phyloP scores from a whole-genome alignment of 1,140 invertebrate species.

The Diabrotica undecimpunctata region DNA sequence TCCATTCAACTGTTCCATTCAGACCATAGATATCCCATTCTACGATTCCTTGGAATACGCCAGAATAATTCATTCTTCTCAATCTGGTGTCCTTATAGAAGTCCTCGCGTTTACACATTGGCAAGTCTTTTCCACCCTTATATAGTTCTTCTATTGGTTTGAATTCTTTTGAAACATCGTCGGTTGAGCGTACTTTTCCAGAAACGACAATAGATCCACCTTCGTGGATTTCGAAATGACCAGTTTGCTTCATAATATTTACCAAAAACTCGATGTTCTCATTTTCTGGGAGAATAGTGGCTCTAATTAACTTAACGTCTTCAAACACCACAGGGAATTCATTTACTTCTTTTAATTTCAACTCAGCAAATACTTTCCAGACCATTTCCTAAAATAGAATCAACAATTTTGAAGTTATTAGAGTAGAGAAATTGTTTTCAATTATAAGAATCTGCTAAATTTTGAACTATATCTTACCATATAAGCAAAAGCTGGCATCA shows the following conservation, averaged over 20 bases:
- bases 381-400: constrained; percentile 58
- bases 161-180: neutral
- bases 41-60: constrained; percentile 78
- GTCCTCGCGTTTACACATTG: constrained; percentile 65
- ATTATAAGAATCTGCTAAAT: too few species aligned
- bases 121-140: constrained; percentile 46
- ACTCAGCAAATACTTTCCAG: constrained; percentile 84
- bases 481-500: constrained; percentile 95
- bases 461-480: constrained; percentile 53
- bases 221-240: constrained; percentile 66
- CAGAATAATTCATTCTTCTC: constrained; percentile 88
- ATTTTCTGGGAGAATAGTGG: constrained; percentile 72
- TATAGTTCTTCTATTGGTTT: constrained; percentile 48
- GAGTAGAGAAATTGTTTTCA: too few species aligned
- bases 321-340: constrained; percentile 81
- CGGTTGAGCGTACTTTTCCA: neutral
- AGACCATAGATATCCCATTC: constrained; percentile 62
- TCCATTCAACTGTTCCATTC: constrained; percentile 71
- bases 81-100: constrained; percentile 90
- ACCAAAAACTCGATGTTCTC: constrained; percentile 71
- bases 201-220: constrained; percentile 14
- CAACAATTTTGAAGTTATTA: too few species aligned
- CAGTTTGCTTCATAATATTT: constrained; percentile 76
- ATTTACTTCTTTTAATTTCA: constrained; percentile 64
- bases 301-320: constrained; percentile 76